phyloP scores from a whole-genome alignment of 2,888 invertebrate species.

The Aromia moschata region DNA sequence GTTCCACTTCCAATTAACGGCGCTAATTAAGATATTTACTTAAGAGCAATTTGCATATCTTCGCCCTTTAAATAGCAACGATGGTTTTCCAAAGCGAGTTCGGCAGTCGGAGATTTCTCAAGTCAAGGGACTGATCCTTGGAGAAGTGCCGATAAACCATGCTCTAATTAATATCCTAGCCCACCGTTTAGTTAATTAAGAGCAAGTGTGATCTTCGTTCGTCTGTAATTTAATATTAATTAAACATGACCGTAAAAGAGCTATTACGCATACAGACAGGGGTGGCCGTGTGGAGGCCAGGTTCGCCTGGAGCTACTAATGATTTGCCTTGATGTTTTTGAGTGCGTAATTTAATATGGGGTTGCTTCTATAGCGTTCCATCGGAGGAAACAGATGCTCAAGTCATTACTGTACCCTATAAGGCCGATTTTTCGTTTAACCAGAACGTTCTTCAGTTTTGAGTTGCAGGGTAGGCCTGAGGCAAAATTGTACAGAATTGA shows the following conservation, averaged over 20 bases:
- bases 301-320: not conserved
- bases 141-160: constrained; percentile 25
- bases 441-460: too few relatives aligned
- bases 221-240: constrained; percentile 43
- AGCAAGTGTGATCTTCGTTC: constrained; percentile 38
- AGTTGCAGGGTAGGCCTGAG: too few relatives aligned
- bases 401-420: too few relatives aligned
- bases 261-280: not conserved
- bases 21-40: constrained; percentile 15
- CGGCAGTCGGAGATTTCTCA: constrained; percentile 25
- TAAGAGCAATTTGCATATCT: constrained; percentile 22
- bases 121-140: constrained; percentile 19
- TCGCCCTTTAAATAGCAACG: constrained; percentile 12
- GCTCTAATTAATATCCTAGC: constrained; percentile 38
- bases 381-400: too few relatives aligned
- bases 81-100: constrained; percentile 19
- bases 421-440: too few relatives aligned
- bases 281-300: not conserved
- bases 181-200: constrained; percentile 41
- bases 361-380: too few relatives aligned
- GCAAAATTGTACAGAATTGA: too few relatives aligned
- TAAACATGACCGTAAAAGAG: constrained; percentile 28
- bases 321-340: not conserved
- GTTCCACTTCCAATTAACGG: constrained; percentile 5
- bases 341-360: not conserved